phyloP scores from a whole-genome alignment of 2,888 invertebrate genomes.

The Zaprionus lineosus region DNA sequence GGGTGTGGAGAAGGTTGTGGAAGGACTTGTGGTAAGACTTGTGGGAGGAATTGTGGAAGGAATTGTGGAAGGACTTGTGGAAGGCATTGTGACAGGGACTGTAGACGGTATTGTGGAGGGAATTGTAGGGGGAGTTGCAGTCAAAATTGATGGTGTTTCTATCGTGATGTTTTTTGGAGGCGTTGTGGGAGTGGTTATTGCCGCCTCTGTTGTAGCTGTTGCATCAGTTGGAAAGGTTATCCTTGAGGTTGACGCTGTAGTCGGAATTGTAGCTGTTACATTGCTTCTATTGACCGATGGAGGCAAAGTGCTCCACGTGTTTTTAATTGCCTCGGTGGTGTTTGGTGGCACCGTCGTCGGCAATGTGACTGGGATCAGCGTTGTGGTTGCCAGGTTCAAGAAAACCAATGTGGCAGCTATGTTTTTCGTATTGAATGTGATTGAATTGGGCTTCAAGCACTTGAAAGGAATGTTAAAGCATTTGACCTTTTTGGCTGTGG shows the following conservation, averaged over 20 bases:
- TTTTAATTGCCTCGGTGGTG: slow-evolving; percentile 35
- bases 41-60: too few relatives aligned
- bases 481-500: slow-evolving; percentile 57
- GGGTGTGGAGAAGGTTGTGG: too few relatives aligned
- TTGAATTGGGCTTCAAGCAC: slow-evolving; percentile 76
- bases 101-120: slow-evolving; percentile 6
- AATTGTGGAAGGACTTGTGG: too few relatives aligned
- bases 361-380: slow-evolving; percentile 45
- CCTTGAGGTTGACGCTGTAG: slow-evolving; percentile 9
- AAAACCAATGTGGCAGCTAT: slow-evolving; percentile 82
- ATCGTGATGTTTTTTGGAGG: too few relatives aligned
- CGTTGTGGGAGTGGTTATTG: too few relatives aligned
- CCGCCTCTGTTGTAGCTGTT: neutral
- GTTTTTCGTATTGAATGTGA: slow-evolving; percentile 58
- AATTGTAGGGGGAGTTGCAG: too few relatives aligned
- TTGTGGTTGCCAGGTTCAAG: slow-evolving; percentile 81
- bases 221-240: neutral
- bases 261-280: slow-evolving; percentile 19
- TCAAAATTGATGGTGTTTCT: too few relatives aligned
- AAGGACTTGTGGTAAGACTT: too few relatives aligned
- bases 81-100: too few relatives aligned
- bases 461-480: slow-evolving; percentile 81
- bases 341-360: slow-evolving; percentile 24
- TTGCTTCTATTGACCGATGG: slow-evolving; percentile 5
- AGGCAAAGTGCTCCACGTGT: slow-evolving; percentile 5